Percentiles rank a stretch among this genome's conserved stretches.
phyloP scores from a whole-genome alignment of 1,140 invertebrate species.

The Drosophila tani region DNA sequence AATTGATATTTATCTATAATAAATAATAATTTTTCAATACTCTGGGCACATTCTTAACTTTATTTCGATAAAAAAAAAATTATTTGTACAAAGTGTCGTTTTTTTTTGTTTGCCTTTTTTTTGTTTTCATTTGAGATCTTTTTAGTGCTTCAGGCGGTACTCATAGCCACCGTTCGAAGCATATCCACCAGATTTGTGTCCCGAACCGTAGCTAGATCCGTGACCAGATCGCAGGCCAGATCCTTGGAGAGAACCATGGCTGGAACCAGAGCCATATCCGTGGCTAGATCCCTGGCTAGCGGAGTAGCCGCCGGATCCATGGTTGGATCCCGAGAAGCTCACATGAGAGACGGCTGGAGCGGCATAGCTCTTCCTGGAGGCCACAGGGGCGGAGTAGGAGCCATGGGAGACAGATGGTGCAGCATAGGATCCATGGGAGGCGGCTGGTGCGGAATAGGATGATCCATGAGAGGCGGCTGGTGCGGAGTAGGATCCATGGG shows the following conservation, averaged over 20 bases:
- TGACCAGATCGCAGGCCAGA: slow-evolving; percentile 15
- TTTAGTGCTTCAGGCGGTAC: slow-evolving; percentile 60
- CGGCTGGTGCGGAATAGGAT: slow-evolving; percentile 26
- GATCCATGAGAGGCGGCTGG: slow-evolving; percentile 27
- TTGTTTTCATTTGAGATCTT: slow-evolving; percentile 16
- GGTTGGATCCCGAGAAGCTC: slow-evolving; percentile 32
- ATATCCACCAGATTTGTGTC: slow-evolving; percentile 28
- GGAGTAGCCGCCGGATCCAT: slow-evolving; percentile 27
- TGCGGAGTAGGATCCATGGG: slow-evolving; percentile 6
- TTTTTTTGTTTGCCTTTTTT: background rate
- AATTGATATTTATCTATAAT: background rate
- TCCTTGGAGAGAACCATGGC: slow-evolving; percentile 9
- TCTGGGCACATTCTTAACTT: slow-evolving; percentile 2
- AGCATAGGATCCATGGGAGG: slow-evolving; percentile 4
- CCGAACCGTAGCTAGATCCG: slow-evolving; percentile 1
- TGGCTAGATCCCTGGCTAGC: slow-evolving; percentile 10
- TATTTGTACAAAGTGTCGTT: slow-evolving; percentile 3
- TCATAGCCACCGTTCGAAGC: slow-evolving; percentile 63
- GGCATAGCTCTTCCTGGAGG: slow-evolving; percentile 23
- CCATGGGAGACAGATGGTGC: slow-evolving; percentile 2
- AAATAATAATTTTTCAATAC: background rate
- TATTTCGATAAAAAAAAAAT: slow-evolving; percentile 34
- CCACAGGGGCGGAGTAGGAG: slow-evolving; percentile 15
- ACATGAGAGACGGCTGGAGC: slow-evolving; percentile 37
- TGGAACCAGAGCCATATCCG: slow-evolving; percentile 21